Evolutionary conservation across 23 tunicate species (phyloP).

Genomic region (Styela plicata): DNA sequence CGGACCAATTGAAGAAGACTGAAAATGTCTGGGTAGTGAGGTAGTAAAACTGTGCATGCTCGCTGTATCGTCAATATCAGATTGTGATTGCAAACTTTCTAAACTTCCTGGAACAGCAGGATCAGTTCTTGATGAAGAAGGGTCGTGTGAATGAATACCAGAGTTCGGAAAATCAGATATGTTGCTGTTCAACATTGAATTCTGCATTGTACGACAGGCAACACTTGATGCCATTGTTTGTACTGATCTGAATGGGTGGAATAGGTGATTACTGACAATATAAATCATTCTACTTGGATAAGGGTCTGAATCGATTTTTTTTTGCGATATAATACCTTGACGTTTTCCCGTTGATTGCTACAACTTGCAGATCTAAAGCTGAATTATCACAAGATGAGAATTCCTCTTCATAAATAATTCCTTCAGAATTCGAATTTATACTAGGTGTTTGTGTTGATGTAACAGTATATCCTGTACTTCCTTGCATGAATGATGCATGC

Average conservation of each 20-base stretch:
- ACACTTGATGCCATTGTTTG: slow-evolving; percentile 2
- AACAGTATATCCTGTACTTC: background rate
- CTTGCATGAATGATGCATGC: background rate
- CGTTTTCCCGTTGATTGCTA: background rate
- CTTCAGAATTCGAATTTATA: background rate
- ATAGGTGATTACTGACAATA: too few species aligned
- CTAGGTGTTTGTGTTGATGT: slow-evolving; percentile 23
- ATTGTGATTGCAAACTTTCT: slow-evolving; percentile 13
- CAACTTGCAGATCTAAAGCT: background rate
- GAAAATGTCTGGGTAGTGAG: slow-evolving; percentile 15
- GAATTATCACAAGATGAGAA: slow-evolving; percentile 21
- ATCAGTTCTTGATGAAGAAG: background rate
- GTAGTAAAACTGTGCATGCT: slow-evolving; percentile 40
- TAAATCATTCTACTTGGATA: too few species aligned
- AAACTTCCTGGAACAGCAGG: slow-evolving; percentile 3
- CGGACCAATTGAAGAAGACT: slow-evolving; percentile 1
- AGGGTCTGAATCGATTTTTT: too few species aligned
- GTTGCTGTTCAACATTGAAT: background rate
- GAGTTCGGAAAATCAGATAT: background rate
- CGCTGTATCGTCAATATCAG: slow-evolving; percentile 30
- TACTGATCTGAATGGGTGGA: background rate
- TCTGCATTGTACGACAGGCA: background rate
- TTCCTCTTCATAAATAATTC: slow-evolving; percentile 5
- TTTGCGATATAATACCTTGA: slow-evolving; percentile 2
- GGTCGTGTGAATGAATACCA: background rate